A percentile compares a stretch with the other conserved stretches of the same genome.
phyloP scores from a whole-genome alignment of 1,140 invertebrate species.

The Lepidurus couesii region DNA sequence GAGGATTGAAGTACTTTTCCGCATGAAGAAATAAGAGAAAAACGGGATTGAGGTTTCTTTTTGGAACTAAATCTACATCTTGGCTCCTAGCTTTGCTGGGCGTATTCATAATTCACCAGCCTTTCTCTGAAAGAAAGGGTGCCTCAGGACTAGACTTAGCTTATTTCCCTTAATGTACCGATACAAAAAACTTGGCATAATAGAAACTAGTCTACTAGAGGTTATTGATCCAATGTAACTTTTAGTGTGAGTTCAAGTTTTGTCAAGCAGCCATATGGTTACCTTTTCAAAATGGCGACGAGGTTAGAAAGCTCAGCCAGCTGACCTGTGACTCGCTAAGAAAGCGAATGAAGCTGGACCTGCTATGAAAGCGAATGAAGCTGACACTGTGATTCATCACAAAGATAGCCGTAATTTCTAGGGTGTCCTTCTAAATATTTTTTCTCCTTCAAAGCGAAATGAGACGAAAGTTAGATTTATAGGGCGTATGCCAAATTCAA shows the following conservation, averaged over 20 bases:
- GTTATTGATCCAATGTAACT: background rate
- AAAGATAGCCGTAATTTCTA: no score
- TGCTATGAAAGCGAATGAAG: no score
- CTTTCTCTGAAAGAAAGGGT: background rate
- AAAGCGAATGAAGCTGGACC: background rate
- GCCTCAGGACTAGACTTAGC: background rate
- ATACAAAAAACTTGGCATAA: background rate
- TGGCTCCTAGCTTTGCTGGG: background rate
- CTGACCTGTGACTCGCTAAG: background rate
- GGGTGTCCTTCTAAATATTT: no score
- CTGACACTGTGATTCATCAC: no score
- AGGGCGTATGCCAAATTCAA: no score
- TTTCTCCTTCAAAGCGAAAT: background rate
- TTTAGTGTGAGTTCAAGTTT: background rate
- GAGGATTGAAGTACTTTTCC: background rate
- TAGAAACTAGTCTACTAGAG: background rate
- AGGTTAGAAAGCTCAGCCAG: background rate
- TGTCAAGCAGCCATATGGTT: background rate
- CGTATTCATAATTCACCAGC: background rate
- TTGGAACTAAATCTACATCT: background rate
- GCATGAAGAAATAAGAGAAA: background rate
- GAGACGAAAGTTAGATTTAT: background rate
- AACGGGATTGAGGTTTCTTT: background rate
- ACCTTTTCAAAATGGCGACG: background rate
- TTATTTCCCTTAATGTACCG: slow-evolving; percentile 6